Conservation (phyloP, 1,140 invertebrate genomes). For the Diorhabda elongata region DNA sequence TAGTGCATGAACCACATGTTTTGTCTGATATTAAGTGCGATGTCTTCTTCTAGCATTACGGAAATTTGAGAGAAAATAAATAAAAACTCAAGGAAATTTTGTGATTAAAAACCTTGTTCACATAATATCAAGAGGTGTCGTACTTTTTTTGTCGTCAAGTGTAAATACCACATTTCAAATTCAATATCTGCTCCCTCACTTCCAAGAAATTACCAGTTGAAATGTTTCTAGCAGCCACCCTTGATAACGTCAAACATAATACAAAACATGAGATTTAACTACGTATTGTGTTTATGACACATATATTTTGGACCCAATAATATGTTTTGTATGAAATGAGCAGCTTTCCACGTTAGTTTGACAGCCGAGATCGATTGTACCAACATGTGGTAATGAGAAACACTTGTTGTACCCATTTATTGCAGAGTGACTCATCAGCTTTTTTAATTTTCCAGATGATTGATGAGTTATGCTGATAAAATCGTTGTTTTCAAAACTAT, state of each 20-base stretch:
- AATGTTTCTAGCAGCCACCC: background rate
- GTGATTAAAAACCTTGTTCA: too few relatives aligned
- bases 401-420: slow-evolving; percentile 22
- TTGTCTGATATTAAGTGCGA: too few relatives aligned
- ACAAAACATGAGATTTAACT: slow-evolving; percentile 29
- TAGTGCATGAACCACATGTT: too few relatives aligned
- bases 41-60: too few relatives aligned
- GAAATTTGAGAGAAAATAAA: too few relatives aligned
- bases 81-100: too few relatives aligned
- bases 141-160: too few relatives aligned
- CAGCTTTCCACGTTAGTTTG: slow-evolving; percentile 22
- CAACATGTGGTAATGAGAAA: slow-evolving; percentile 27
- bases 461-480: slow-evolving; percentile 10
- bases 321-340: slow-evolving; percentile 30
- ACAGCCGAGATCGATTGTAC: slow-evolving; percentile 36
- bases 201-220: too few relatives aligned
- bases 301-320: slow-evolving; percentile 33
- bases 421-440: slow-evolving; percentile 15
- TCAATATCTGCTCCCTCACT: too few relatives aligned
- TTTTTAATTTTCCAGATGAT: slow-evolving; percentile 19
- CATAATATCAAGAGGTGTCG: too few relatives aligned
- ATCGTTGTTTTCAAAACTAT: slow-evolving; percentile 1
- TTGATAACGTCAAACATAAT: background rate
- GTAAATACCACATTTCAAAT: too few relatives aligned
- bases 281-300: slow-evolving; percentile 34